Conservation (phyloP, 92 coral and sea anemone genomes). For the Phenganax marumi region DNA sequence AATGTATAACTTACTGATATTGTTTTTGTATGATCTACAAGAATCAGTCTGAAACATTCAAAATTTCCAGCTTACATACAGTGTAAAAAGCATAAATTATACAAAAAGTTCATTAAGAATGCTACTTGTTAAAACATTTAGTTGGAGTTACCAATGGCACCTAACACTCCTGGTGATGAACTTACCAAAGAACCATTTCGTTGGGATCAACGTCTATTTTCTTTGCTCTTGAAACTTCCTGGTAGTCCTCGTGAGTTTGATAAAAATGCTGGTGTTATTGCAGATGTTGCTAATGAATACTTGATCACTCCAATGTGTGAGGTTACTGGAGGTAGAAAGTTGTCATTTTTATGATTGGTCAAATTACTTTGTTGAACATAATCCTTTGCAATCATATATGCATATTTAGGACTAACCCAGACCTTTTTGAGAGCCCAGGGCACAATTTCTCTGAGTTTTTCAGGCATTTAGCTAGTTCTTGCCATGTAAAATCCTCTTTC, state of each 20-base stretch:
- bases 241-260: constrained; percentile 69
- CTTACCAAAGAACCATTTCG: constrained; percentile 96
- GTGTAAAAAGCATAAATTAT: background rate
- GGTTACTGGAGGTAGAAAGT: constrained; percentile 86
- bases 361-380: background rate
- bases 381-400: no score
- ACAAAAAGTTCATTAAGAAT: background rate
- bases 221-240: constrained; percentile 80
- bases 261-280: constrained; percentile 62
- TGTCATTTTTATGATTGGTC: no score
- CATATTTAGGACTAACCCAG: no score
- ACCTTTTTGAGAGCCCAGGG: no score
- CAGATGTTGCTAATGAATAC: constrained; percentile 64
- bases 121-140: constrained; percentile 16
- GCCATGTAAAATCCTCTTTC: no score
- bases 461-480: no score
- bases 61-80: background rate
- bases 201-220: constrained; percentile 97
- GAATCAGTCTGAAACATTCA: background rate
- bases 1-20: background rate
- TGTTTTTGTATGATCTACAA: background rate
- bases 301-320: constrained; percentile 98
- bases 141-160: constrained; percentile 95
- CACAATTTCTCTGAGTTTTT: no score
- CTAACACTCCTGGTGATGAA: constrained; percentile 83